phyloP scores from a whole-genome alignment of 2,113 vertebrate species.

The Acrocephalus kingi region DNA sequence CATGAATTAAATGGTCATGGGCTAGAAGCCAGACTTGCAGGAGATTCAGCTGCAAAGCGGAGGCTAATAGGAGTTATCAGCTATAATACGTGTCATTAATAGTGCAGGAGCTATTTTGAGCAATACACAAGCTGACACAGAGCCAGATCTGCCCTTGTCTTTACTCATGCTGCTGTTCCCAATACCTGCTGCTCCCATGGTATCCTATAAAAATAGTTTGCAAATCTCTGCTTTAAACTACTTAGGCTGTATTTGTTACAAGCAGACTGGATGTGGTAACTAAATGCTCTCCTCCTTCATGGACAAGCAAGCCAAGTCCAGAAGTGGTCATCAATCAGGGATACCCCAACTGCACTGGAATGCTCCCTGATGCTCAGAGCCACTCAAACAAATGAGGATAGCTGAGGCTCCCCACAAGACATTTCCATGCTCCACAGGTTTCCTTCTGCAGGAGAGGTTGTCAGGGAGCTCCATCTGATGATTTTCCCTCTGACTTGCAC shows the following conservation, averaged over 20 bases:
- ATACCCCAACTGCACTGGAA: not conserved
- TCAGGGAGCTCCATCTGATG: not conserved
- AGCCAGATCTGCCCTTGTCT: not conserved
- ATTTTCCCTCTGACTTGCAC: not conserved
- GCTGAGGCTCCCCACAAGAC: not conserved
- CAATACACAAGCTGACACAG: not conserved
- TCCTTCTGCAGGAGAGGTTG: not conserved
- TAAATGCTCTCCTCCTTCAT: not conserved
- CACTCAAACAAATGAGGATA: not conserved
- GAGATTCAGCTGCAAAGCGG: not conserved
- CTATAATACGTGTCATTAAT: not conserved
- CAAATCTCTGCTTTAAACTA: not conserved
- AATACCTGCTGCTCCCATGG: not conserved
- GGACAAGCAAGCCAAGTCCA: not conserved
- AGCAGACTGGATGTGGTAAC: not conserved
- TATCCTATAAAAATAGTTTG: not conserved
- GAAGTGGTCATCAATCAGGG: not conserved
- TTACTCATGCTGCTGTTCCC: not conserved
- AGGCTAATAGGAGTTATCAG: not conserved
- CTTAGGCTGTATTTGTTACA: not conserved
- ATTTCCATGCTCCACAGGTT: not conserved
- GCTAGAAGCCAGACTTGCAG: not conserved
- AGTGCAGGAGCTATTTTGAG: not conserved
- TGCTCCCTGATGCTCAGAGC: not conserved
- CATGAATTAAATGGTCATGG: not conserved